Conservation (phyloP, 2,113 vertebrate genomes). For the Tetrao urogallus region DNA sequence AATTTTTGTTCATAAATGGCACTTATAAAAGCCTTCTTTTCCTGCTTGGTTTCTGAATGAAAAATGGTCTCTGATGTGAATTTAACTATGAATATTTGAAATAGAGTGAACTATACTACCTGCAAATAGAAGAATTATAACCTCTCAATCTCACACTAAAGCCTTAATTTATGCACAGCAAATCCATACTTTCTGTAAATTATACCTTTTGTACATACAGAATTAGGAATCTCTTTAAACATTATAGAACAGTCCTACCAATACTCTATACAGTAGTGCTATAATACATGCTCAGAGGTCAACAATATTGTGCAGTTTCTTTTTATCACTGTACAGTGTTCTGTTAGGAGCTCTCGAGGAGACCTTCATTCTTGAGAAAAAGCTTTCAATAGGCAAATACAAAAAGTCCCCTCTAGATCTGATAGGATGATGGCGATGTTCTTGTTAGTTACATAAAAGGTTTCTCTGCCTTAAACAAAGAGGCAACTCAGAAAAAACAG, state of each 20-base stretch:
- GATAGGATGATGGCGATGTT: not conserved
- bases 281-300: not conserved
- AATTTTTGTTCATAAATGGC: slow-evolving; percentile 35
- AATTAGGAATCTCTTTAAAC: not conserved
- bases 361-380: not conserved
- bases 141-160: not conserved
- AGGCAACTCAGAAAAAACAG: not conserved
- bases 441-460: not conserved
- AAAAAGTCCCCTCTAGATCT: not conserved
- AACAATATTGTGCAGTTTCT: not conserved
- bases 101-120: not conserved
- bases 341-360: not conserved
- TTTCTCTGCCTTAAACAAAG: not conserved
- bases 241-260: not conserved
- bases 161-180: not conserved
- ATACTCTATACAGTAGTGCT: not conserved
- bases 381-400: not conserved
- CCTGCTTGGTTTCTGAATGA: not conserved
- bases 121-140: not conserved
- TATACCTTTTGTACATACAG: not conserved
- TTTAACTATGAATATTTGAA: slow-evolving; percentile 11
- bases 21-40: slow-evolving; percentile 32
- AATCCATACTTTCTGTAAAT: not conserved
- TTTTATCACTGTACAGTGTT: not conserved
- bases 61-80: not conserved